These are phyloP conservation scores for Lamellibrachia columna DNA, from an alignment of 2,888 invertebrate genomes.

Conservation along the genomic window DNA sequence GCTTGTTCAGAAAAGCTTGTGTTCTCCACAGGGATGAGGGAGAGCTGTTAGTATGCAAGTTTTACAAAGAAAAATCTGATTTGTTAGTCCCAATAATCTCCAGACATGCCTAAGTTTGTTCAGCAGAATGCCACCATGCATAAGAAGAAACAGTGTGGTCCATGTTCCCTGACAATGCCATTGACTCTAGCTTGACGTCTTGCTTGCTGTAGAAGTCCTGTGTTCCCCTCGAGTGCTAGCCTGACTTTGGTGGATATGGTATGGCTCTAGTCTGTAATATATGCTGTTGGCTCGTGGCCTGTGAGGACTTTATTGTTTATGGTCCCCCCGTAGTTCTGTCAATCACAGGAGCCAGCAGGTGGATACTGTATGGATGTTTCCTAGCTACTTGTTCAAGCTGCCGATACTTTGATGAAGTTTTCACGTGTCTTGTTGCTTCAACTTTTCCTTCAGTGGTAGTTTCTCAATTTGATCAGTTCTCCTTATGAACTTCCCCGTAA, in stretches of 20 bases:
- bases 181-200: background rate
- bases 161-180: background rate
- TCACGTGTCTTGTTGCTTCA: background rate
- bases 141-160: no score
- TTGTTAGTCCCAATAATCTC: no score
- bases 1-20: background rate
- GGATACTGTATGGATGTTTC: no score
- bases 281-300: no score
- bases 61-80: background rate
- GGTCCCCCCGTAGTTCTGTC: background rate
- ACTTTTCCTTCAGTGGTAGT: background rate
- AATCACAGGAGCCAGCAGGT: no score
- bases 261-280: no score
- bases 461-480: conserved; percentile 1
- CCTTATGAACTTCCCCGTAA: background rate
- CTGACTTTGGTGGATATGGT: background rate
- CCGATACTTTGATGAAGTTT: background rate
- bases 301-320: background rate
- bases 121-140: background rate
- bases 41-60: background rate
- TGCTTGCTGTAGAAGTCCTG: background rate
- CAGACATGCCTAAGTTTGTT: background rate
- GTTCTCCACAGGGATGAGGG: background rate
- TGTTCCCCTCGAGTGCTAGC: background rate
- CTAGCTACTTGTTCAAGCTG: background rate